Percentiles rank a stretch among this genome's conserved stretches.
Evolutionary conservation across 1,140 invertebrate genomes (phyloP).

Genomic region (Druon quercuslanigerum): DNA sequence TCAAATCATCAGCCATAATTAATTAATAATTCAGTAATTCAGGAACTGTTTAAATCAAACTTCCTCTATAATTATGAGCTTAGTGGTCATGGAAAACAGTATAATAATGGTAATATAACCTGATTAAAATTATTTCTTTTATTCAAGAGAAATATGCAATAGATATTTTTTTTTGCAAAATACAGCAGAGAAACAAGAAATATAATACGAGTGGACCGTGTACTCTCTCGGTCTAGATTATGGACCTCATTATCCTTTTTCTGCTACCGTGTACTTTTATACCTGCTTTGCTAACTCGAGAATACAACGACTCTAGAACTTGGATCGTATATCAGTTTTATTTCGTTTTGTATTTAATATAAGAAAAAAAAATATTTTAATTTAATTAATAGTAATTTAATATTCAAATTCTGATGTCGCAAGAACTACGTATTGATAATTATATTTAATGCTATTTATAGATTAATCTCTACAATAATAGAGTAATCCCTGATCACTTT

Average conservation of each 20-base stretch:
- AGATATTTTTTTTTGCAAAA: constrained; percentile 9
- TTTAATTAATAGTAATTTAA: background rate
- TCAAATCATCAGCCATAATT: no score
- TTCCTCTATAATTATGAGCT: no score
- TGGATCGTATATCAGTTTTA: constrained; percentile 5
- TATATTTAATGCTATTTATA: no score
- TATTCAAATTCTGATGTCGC: no score
- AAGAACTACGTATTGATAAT: no score
- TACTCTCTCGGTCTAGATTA: background rate
- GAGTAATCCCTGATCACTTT: no score
- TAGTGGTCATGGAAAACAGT: background rate
- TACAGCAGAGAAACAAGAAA: constrained; percentile 14
- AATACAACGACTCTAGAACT: constrained; percentile 3
- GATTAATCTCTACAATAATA: no score
- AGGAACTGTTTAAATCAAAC: no score
- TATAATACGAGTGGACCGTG: background rate
- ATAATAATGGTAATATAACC: background rate
- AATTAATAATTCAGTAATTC: no score
- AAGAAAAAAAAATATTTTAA: background rate
- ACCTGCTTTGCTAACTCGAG: constrained; percentile 23
- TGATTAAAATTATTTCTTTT: constrained; percentile 4
- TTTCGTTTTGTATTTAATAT: constrained; percentile 19
- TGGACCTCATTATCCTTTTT: constrained; percentile 28
- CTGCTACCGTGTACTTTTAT: constrained; percentile 9
- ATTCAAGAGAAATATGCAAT: background rate